phyloP scores from a whole-genome alignment of 2,888 invertebrate genomes.

The Melinaea marsaeus region DNA sequence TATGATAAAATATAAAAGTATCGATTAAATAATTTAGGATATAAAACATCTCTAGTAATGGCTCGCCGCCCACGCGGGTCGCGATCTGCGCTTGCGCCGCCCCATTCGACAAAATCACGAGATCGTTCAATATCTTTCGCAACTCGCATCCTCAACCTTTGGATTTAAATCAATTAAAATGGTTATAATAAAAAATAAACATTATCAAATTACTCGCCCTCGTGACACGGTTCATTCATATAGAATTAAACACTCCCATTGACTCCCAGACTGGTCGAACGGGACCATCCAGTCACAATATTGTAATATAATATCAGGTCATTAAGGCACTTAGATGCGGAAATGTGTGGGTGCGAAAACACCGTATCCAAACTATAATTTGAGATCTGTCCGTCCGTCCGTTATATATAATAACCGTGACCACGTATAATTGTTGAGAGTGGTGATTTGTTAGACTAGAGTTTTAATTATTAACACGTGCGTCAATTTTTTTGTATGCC shows the following conservation, averaged over 20 bases:
- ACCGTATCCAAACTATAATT: conserved; percentile 76
- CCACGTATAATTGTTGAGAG: conserved; percentile 64
- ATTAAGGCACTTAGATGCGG: conserved; percentile 70
- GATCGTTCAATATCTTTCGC: conserved; percentile 72
- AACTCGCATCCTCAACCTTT: conserved; percentile 62
- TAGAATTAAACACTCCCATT: conserved; percentile 58
- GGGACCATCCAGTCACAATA: conserved; percentile 59
- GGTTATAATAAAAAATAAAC: conserved; percentile 38
- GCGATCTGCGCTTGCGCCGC: conserved; percentile 62
- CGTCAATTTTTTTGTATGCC: conserved; percentile 47
- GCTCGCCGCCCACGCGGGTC: conserved; percentile 72
- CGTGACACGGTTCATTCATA: conserved; percentile 49
- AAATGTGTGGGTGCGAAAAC: conserved; percentile 77
- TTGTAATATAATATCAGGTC: conserved; percentile 72
- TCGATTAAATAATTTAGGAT: conserved; percentile 32
- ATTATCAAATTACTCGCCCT: conserved; percentile 48
- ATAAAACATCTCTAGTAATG: conserved; percentile 40
- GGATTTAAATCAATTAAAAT: conserved; percentile 34
- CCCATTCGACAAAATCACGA: conserved; percentile 69
- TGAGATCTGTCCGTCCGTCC: conserved; percentile 63
- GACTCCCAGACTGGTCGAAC: conserved; percentile 46
- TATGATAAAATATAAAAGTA: conserved; percentile 11
- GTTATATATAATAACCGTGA: conserved; percentile 69
- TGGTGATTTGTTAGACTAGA: conserved; percentile 66
- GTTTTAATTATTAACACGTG: conserved; percentile 73